phyloP scores from a whole-genome alignment of 2,113 vertebrate genomes.

The Hippotragus niger region DNA sequence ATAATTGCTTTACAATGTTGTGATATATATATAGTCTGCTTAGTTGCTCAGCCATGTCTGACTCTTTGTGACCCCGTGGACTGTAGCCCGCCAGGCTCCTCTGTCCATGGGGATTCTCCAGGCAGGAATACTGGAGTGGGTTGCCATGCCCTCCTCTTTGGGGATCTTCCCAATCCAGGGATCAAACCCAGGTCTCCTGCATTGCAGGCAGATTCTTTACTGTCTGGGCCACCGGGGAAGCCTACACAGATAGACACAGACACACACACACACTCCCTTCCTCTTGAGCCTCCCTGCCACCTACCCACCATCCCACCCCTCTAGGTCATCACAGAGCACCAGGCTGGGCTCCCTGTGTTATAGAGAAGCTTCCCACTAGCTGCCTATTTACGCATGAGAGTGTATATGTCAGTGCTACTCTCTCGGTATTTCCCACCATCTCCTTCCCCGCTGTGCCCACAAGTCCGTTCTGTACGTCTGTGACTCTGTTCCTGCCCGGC shows the following conservation, averaged over 20 bases:
- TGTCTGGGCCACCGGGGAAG: background rate
- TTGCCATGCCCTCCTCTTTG: background rate
- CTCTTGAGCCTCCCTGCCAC: background rate
- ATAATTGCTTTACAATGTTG: background rate
- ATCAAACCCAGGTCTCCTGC: background rate
- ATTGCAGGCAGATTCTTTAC: background rate
- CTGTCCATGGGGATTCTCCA: background rate
- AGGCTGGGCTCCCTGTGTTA: background rate
- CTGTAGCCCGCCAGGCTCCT: background rate
- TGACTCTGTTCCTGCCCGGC: background rate
- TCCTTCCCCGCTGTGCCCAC: background rate
- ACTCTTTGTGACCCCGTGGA: rapidly evolving
- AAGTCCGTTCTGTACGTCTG: background rate
- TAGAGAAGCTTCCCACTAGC: background rate
- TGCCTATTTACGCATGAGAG: background rate
- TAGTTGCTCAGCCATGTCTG: background rate
- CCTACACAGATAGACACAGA: background rate
- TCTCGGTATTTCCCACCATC: background rate
- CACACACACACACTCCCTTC: background rate
- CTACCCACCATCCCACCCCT: background rate
- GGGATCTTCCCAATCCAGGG: background rate
- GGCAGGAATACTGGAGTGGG: background rate
- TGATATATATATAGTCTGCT: background rate
- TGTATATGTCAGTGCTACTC: background rate
- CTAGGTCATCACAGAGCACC: background rate